phyloP scores from a whole-genome alignment of 1,140 invertebrate species.

The Ceratitis capitata region DNA sequence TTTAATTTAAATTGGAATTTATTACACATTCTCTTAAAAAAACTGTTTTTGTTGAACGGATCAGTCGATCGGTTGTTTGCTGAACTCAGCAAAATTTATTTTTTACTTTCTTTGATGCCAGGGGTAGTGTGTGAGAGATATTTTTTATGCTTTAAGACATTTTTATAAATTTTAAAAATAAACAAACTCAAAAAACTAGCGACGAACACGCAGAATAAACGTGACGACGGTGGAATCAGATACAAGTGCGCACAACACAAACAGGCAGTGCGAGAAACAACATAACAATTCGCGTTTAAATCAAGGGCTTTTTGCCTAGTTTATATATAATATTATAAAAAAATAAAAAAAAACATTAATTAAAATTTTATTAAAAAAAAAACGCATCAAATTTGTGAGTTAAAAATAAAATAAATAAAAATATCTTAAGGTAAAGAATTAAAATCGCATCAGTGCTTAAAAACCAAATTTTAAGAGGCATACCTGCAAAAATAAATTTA shows the following conservation, averaged over 20 bases:
- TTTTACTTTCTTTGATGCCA: background rate
- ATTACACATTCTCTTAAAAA: constrained; percentile 13
- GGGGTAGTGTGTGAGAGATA: background rate
- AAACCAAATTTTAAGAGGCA: background rate
- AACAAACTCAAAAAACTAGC: background rate
- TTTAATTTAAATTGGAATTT: constrained; percentile 24
- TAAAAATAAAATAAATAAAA: background rate
- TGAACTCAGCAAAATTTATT: constrained; percentile 1
- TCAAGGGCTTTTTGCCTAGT: no score
- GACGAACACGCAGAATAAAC: background rate
- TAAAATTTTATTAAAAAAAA: background rate
- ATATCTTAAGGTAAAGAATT: background rate
- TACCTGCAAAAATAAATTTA: background rate
- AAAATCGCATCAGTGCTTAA: background rate
- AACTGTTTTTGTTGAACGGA: background rate
- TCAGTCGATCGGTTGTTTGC: background rate
- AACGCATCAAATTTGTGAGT: background rate
- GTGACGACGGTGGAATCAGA: background rate
- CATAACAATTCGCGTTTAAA: no score
- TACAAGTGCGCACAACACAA: background rate
- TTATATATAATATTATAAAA: no score
- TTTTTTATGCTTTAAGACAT: background rate
- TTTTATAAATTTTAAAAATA: background rate
- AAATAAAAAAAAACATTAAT: background rate
- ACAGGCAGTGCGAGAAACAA: background rate